Evolutionary conservation across 2,113 vertebrate species (phyloP).

Genomic region (Cygnus buccinator): DNA sequence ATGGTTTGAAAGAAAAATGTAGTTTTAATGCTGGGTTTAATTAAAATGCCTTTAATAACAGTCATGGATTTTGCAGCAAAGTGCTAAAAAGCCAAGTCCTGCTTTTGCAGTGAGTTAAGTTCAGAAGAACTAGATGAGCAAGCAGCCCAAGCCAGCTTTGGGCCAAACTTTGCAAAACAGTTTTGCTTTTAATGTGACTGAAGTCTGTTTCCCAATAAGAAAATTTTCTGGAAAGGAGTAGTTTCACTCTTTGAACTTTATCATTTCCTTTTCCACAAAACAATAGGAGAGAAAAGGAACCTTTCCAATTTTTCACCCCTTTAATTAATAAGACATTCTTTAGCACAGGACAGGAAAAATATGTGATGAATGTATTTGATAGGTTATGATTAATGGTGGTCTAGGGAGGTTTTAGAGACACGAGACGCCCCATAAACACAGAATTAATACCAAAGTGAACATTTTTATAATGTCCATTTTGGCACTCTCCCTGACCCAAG

Average conservation of each 20-base stretch:
- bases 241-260: conserved; percentile 49
- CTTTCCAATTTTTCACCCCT: conserved; percentile 60
- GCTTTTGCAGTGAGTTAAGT: conserved; percentile 7
- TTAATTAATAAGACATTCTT: conserved; percentile 73
- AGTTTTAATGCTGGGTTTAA: conserved; percentile 67
- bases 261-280: conserved; percentile 67
- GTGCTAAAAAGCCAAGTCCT: conserved; percentile 38
- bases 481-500: conserved; percentile 53
- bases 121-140: conserved; percentile 36
- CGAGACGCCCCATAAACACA: conserved; percentile 69
- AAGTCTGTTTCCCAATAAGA: conserved; percentile 53
- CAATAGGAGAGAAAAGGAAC: conserved; percentile 50
- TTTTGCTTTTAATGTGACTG: conserved; percentile 47
- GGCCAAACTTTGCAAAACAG: not conserved
- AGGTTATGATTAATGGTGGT: conserved; percentile 70
- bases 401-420: conserved; percentile 67
- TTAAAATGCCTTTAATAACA: conserved; percentile 76
- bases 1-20: conserved; percentile 57
- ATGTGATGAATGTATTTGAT: conserved; percentile 72
- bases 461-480: conserved; percentile 73
- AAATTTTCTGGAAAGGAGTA: conserved; percentile 54
- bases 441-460: conserved; percentile 65
- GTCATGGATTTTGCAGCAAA: conserved; percentile 62
- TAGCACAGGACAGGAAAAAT: conserved; percentile 66
- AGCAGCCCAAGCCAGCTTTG: not conserved